Percentiles rank a stretch among this genome's conserved stretches.
phyloP scores from a whole-genome alignment of 2,888 invertebrate species.

The Drosophila silvestris region DNA sequence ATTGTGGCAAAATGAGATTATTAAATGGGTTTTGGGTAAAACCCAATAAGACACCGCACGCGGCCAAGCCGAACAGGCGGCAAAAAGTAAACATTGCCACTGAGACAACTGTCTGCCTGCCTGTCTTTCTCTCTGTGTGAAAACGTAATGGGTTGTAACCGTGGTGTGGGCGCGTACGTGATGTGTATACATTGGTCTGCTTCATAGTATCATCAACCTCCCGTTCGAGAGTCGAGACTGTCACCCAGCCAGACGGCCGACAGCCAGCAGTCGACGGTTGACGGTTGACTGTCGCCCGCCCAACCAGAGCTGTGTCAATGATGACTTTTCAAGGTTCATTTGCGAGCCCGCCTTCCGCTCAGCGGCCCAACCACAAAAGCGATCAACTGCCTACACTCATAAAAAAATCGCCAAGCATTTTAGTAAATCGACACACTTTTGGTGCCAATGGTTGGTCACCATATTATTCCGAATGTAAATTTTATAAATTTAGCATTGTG shows the following conservation, averaged over 20 bases:
- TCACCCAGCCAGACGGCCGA: slow-evolving; percentile 18
- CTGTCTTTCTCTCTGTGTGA: slow-evolving; percentile 43
- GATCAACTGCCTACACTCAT: slow-evolving; percentile 1
- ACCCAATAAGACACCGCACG: slow-evolving; percentile 73
- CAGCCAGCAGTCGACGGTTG: slow-evolving; percentile 38
- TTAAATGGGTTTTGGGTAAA: slow-evolving; percentile 81
- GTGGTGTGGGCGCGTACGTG: slow-evolving; percentile 68
- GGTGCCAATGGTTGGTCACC: neutral
- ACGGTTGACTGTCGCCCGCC: slow-evolving; percentile 38
- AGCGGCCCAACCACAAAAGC: neutral
- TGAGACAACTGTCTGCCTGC: slow-evolving; percentile 69
- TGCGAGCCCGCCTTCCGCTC: slow-evolving; percentile 41
- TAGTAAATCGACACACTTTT: neutral
- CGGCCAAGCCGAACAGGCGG: slow-evolving; percentile 52
- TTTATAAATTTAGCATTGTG: neutral
- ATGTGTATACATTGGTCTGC: slow-evolving; percentile 71
- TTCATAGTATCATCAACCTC: slow-evolving; percentile 26
- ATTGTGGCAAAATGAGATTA: slow-evolving; percentile 82
- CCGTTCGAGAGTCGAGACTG: slow-evolving; percentile 30
- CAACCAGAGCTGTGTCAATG: slow-evolving; percentile 55
- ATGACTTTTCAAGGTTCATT: slow-evolving; percentile 80
- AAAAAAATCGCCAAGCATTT: neutral
- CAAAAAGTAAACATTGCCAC: slow-evolving; percentile 75
- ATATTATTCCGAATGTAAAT: neutral
- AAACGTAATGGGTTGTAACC: slow-evolving; percentile 67